Conservation (phyloP, 2,888 invertebrate genomes). For the Tetragnatha montana region DNA sequence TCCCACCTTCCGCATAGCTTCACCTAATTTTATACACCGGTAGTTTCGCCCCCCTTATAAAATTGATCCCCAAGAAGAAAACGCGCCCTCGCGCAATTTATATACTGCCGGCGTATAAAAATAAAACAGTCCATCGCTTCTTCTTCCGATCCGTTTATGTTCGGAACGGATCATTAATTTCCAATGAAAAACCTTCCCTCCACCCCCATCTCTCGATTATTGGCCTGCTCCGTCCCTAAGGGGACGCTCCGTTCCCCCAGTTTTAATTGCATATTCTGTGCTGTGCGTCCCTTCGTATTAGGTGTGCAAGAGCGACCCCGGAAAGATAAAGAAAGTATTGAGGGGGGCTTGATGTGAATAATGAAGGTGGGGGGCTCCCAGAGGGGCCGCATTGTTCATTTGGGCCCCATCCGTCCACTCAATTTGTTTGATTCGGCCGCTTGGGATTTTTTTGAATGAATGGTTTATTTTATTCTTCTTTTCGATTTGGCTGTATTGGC, state of each 20-base stretch:
- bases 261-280: slow-evolving; percentile 58
- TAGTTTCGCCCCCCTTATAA: slow-evolving; percentile 4
- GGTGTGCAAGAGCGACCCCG: slow-evolving; percentile 41
- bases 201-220: not conserved
- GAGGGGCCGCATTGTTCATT: slow-evolving; percentile 47
- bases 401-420: slow-evolving; percentile 33
- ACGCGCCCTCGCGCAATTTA: too few relatives aligned
- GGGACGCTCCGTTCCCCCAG: not conserved
- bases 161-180: slow-evolving; percentile 70
- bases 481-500: slow-evolving; percentile 39
- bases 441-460: slow-evolving; percentile 13
- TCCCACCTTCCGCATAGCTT: too few relatives aligned
- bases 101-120: not conserved
- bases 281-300: slow-evolving; percentile 24
- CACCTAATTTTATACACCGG: slow-evolving; percentile 21
- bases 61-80: not conserved
- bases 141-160: slow-evolving; percentile 67
- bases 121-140: slow-evolving; percentile 69
- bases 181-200: slow-evolving; percentile 63
- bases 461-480: not conserved
- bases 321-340: slow-evolving; percentile 21
- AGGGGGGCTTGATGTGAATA: slow-evolving; percentile 25
- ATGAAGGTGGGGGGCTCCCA: slow-evolving; percentile 25
- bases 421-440: slow-evolving; percentile 40
- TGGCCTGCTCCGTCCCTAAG: not conserved